Evolutionary conservation across 2,113 vertebrate genomes (phyloP), one percentile per base, ranked within the genome.

Genomic region (Microtus ochrogaster): DNA sequence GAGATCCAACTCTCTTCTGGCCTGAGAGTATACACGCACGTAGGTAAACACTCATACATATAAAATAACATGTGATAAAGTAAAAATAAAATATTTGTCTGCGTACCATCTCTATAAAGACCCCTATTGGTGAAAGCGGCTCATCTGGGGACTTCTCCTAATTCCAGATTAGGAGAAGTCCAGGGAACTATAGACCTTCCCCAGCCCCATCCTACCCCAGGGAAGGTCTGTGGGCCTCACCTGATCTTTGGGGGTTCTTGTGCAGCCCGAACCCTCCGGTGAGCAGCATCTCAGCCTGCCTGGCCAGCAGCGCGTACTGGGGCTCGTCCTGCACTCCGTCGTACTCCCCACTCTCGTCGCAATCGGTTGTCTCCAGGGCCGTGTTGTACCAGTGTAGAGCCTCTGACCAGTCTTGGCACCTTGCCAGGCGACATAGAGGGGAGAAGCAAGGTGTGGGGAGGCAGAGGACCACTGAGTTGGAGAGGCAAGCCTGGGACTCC

Each of bases 291-390:
- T 99, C 99, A 0, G 99, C 99, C 95, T 99, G 98, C 96, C 99
- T 98, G 97, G 99, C 99, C 98, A 99, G 98, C 73, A 99, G 99
- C 74, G 98, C 95, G 65, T 99, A 99, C 0, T 99, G 99, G 0
- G 99, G 99, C 92, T 99, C 99, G 2, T 99, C 99, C 84, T 99
- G 99, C 30, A 99, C 99, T 66, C 99, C 99, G 0, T 99, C 99
- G 0, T 99, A 99, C 98, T 99, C 99, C 6, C 99, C 99, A 0
- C 99, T 99, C 89, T 99, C 99, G 0, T 99, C 99, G 0, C 98
- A 99, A 95, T 99, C 99, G 0, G 98, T 99, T 98, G 99, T 99
- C 98, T 99, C 99, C 84, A 99, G 97, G 0, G 98, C 99, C 0
- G 98, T 98, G 14, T 98, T 98, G 89, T 99, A 99, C 99, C 99